Evolutionary conservation across 2,888 invertebrate genomes (phyloP), one percentile per base, ranked within the genome.

Genomic region (Amphiduros pacificus): DNA sequence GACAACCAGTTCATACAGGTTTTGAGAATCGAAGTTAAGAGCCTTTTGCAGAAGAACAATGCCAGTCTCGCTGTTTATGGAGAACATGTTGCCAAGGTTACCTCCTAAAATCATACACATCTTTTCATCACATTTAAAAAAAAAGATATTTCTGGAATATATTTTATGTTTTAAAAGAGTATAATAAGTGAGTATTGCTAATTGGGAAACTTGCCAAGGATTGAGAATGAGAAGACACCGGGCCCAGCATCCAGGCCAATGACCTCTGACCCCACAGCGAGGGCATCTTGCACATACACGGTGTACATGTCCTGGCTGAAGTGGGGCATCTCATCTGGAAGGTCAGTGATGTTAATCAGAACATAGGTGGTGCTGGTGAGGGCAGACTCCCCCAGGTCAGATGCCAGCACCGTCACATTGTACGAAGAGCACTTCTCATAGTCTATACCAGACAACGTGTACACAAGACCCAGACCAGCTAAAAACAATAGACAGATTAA

Each of bases 281-380:
- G 72, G 59, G 72, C 74, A 62, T 74, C 73, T 28, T 73, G 72
- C 27, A 76, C 67, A 58, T 73, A 72, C 6, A 76, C 54, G 3
- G 68, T 71, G 52, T 75, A 74, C 9, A 74, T 71, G 11, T 75
- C 70, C 62, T 74, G 71, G 1, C 69, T 53, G 55, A 79, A 76
- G 56, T 71, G 64, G 0, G 79, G 78, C 4, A 73, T 70, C 5
- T 73, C 71, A 55, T 74, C 74, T 41, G 72, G 67, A 0, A 70
- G 72, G 62, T 77, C 76, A 22, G 74, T 74, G 6, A 83, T 74
- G 27, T 74, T 73, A 17, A 83, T 74, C 60, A n/a, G 53, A 32
- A 71, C 59, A 24, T 31, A 22, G n/a, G 55, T 61, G 9, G 36
- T 53, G 5, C 60, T 29, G 11, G 49, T 61, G 53, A 31, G n/a